Conservation (phyloP, 2,888 invertebrate genomes). For the Andricus curvator region DNA sequence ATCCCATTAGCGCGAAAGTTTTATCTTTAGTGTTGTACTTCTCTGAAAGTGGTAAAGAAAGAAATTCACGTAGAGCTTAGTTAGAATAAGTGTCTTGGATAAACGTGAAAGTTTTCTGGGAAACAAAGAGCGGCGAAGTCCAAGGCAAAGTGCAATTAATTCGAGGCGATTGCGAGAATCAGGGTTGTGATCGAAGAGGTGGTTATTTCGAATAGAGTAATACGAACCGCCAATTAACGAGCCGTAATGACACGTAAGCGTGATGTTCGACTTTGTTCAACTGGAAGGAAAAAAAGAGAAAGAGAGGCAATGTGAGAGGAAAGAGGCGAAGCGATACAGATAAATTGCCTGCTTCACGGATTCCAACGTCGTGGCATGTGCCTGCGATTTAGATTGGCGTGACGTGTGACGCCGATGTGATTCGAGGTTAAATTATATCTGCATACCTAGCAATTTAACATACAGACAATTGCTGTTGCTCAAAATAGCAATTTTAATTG, state of each 20-base stretch:
- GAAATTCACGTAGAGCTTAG: conserved; percentile 3
- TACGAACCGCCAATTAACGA: conserved; percentile 2
- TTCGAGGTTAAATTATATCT: not conserved
- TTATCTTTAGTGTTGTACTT: conserved; percentile 52
- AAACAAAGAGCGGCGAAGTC: conserved; percentile 10
- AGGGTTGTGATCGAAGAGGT: not conserved
- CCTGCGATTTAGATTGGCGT: conserved; percentile 14
- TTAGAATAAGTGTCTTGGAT: conserved; percentile 15
- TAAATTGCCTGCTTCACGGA: conserved; percentile 15
- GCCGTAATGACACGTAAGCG: not conserved
- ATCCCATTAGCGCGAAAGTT: conserved; percentile 50
- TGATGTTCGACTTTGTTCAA: conserved; percentile 4
- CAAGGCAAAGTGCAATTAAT: conserved; percentile 17
- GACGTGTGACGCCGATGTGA: conserved; percentile 4
- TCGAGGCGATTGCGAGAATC: not conserved
- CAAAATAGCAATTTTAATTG: not conserved
- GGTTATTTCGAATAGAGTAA: conserved; percentile 17
- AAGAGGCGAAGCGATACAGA: conserved; percentile 17
- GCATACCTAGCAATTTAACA: not conserved
- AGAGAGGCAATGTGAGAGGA: conserved; percentile 2
- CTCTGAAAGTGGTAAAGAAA: conserved; percentile 21
- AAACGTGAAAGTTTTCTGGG: conserved; percentile 20
- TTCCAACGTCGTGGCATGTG: conserved; percentile 9
- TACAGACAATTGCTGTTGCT: not conserved
- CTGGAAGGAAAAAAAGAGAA: not conserved